A percentile compares a stretch with the other conserved stretches of the same genome.
Evolutionary conservation across 2,113 vertebrate species (phyloP).

Genomic region (Empidonax traillii): DNA sequence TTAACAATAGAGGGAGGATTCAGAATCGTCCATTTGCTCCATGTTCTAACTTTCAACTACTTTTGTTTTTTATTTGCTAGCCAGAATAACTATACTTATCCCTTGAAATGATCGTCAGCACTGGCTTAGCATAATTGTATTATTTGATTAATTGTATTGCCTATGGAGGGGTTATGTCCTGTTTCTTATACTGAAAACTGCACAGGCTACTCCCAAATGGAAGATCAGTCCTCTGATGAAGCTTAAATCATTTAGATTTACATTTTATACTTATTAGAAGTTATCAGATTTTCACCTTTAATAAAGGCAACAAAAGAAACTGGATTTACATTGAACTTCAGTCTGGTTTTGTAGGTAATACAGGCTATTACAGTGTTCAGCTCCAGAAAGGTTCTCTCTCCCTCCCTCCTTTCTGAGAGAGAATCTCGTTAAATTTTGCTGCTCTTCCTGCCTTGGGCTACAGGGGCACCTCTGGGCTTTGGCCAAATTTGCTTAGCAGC

Average conservation of each 20-base stretch:
- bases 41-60: slow-evolving; percentile 48
- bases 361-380: not conserved
- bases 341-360: not conserved
- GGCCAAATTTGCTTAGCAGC: not conserved
- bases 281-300: not conserved
- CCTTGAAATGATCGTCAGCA: slow-evolving; percentile 21
- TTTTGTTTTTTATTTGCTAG: slow-evolving; percentile 38
- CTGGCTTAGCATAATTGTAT: slow-evolving; percentile 3
- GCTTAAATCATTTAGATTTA: not conserved
- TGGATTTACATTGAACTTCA: not conserved
- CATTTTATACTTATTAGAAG: not conserved
- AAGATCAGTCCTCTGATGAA: not conserved
- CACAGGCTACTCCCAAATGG: not conserved
- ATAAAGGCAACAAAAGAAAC: not conserved
- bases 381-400: not conserved
- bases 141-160: slow-evolving; percentile 21
- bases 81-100: slow-evolving; percentile 46
- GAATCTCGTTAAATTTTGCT: not conserved
- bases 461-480: not conserved
- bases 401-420: not conserved
- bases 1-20: slow-evolving; percentile 56
- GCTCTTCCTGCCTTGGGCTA: not conserved
- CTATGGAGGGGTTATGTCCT: not conserved
- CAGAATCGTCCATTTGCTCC: not conserved
- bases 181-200: not conserved